phyloP scores from a whole-genome alignment of 2,888 invertebrate species.

The Stegana nigrithorax region DNA sequence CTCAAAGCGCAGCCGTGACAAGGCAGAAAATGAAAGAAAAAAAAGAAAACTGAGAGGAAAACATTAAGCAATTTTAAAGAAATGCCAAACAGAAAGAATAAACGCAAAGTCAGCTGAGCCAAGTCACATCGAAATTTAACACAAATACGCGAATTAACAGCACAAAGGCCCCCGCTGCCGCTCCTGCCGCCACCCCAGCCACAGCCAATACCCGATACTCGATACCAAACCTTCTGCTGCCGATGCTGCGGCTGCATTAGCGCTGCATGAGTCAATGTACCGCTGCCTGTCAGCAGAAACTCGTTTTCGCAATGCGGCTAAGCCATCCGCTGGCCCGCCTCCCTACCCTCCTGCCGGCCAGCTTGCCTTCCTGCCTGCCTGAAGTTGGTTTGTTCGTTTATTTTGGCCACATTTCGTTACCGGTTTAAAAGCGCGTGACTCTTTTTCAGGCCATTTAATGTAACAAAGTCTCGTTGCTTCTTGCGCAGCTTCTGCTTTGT shows the following conservation, averaged over 20 bases:
- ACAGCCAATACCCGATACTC: too few species aligned
- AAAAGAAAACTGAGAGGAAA: constrained; percentile 25
- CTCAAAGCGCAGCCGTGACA: too few species aligned
- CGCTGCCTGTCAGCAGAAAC: background rate
- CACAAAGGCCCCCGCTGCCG: background rate
- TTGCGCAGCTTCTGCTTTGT: background rate
- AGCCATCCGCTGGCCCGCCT: background rate
- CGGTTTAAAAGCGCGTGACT: background rate
- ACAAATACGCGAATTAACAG: constrained; percentile 45
- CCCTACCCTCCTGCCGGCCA: background rate
- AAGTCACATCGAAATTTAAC: too few species aligned
- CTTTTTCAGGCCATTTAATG: background rate
- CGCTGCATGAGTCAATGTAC: background rate
- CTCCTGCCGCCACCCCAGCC: too few species aligned
- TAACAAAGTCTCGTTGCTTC: background rate
- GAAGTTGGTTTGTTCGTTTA: too few species aligned
- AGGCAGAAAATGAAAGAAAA: constrained; percentile 2
- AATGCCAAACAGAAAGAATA: background rate
- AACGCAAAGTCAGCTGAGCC: too few species aligned
- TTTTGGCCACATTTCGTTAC: too few species aligned
- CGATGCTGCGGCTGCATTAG: too few species aligned
- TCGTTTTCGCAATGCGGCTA: background rate
- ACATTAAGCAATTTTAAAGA: too few species aligned
- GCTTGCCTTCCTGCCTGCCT: background rate
- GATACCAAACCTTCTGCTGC: background rate